Evolutionary conservation across 2,113 vertebrate species (phyloP).

Genomic region (Drymodes brunneopygia): DNA sequence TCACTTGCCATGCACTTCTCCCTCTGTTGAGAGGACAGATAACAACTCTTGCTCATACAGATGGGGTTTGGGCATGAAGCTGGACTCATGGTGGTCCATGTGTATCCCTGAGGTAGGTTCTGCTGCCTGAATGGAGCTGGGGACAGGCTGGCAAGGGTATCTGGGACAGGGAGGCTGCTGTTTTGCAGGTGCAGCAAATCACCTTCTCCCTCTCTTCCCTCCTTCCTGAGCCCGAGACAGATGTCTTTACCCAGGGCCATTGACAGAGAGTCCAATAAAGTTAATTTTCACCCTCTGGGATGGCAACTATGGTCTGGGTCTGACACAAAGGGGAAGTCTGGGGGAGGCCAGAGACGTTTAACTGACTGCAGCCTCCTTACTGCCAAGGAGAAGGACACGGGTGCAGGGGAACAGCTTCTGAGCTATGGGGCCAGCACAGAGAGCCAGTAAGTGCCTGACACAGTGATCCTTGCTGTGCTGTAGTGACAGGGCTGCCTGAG

Average conservation of each 20-base stretch:
- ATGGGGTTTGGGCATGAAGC: background rate
- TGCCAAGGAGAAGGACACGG: background rate
- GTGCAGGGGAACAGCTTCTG: background rate
- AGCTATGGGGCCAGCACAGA: background rate
- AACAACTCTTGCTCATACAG: background rate
- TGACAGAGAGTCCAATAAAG: background rate
- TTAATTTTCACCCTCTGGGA: background rate
- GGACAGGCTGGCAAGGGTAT: background rate
- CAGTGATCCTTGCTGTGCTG: background rate
- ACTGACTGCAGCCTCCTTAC: constrained; percentile 6
- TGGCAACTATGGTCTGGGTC: background rate
- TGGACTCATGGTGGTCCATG: accelerated
- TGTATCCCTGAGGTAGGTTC: background rate
- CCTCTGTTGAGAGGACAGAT: background rate
- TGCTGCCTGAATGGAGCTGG: background rate
- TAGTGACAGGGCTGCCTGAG: background rate
- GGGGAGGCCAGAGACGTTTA: background rate
- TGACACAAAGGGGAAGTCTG: background rate
- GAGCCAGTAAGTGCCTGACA: background rate
- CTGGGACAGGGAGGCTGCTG: background rate
- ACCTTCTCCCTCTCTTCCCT: background rate
- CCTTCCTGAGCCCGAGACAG: background rate
- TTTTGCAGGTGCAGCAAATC: background rate
- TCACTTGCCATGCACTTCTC: accelerated
- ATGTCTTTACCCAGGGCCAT: background rate